Conservation (phyloP, 2,888 invertebrate species). For the Cosmia trapezina region DNA sequence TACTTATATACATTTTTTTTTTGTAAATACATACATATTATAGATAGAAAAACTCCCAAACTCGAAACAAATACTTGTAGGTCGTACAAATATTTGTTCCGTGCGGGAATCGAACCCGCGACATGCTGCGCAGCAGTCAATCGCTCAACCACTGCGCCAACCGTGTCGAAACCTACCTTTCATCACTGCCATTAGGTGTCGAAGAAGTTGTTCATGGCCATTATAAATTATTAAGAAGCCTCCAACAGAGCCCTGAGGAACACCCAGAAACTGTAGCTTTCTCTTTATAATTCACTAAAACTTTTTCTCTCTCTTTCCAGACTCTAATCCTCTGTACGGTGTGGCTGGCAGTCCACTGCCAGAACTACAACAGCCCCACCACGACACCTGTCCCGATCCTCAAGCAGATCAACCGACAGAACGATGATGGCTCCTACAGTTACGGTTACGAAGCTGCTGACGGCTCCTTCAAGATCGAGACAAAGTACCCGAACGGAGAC, state of each 20-base stretch:
- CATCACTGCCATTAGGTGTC: background rate
- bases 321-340: conserved; percentile 68
- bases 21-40: no score
- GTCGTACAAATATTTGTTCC: no score
- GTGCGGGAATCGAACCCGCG: no score
- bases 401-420: conserved; percentile 95
- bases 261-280: background rate
- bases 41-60: no score
- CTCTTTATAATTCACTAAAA: background rate
- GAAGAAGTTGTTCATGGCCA: no score
- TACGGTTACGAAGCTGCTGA: conserved; percentile 97
- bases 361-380: conserved; percentile 89
- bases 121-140: no score
- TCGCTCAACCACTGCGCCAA: no score
- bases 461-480: conserved; percentile 96
- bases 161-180: no score
- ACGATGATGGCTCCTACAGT: conserved; percentile 96
- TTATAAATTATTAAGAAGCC: background rate
- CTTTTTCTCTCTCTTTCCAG: conserved; percentile 66
- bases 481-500: conserved; percentile 95
- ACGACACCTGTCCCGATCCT: conserved; percentile 95
- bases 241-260: background rate
- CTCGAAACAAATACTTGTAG: no score
- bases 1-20: no score
- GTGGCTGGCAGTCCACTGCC: conserved; percentile 73